A percentile compares a stretch with the other conserved stretches of the same genome.
phyloP scores from a whole-genome alignment of 2,113 vertebrate species.

The Calidris pygmaea region DNA sequence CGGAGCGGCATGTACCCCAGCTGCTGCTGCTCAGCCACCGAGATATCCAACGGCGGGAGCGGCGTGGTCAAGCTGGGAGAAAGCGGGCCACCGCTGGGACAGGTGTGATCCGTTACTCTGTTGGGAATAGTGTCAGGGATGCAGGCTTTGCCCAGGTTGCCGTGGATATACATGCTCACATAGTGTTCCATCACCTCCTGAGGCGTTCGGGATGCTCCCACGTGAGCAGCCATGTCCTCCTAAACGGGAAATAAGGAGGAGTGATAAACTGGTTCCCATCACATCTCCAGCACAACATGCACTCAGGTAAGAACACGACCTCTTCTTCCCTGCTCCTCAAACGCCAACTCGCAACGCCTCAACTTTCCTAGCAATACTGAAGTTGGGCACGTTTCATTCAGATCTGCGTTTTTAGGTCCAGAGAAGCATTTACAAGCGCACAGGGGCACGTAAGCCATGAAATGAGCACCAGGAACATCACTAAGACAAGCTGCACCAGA shows the following conservation, averaged over 20 bases:
- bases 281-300: rapidly evolving
- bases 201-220: conserved; percentile 89
- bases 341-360: background rate
- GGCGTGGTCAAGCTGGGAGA: conserved; percentile 94
- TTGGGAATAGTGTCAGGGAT: conserved; percentile 96
- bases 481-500: background rate
- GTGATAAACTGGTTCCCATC: rapidly evolving
- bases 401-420: rapidly evolving
- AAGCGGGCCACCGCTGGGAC: conserved; percentile 89
- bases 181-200: conserved; percentile 99
- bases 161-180: conserved; percentile 97
- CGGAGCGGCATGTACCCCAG: conserved; percentile 97
- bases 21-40: conserved; percentile 93
- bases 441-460: rapidly evolving
- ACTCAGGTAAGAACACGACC: rapidly evolving
- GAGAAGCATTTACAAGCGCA: background rate
- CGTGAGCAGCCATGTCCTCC: conserved; percentile 97
- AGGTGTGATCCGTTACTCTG: conserved; percentile 96
- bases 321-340: background rate
- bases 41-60: conserved; percentile 88
- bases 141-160: conserved; percentile 96
- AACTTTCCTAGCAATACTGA: background rate
- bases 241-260: conserved; percentile 23
- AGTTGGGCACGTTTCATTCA: rapidly evolving
- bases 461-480: background rate